Evolutionary conservation across 2,113 vertebrate genomes (phyloP).

Genomic region (Sylvia atricapilla): DNA sequence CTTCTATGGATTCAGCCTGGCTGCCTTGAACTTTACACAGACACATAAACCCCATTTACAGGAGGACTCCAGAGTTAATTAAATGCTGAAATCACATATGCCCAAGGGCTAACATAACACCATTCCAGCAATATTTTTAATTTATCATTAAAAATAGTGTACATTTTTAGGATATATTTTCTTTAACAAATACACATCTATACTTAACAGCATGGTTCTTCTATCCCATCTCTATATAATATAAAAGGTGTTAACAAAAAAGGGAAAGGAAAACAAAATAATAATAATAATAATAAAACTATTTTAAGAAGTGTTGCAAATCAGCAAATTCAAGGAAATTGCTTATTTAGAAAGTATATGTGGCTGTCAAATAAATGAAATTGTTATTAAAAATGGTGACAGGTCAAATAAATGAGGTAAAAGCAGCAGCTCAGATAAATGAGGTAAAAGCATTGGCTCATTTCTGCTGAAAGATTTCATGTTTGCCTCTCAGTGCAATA

Average conservation of each 20-base stretch:
- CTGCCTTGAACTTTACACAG: slow-evolving; percentile 67
- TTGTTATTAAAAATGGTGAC: slow-evolving; percentile 12
- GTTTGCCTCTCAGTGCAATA: neutral
- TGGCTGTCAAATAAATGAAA: slow-evolving; percentile 9
- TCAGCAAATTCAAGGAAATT: slow-evolving; percentile 48
- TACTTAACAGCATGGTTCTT: neutral
- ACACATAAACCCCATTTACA: slow-evolving; percentile 38
- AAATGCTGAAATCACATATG: slow-evolving; percentile 59
- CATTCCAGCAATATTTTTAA: slow-evolving; percentile 46
- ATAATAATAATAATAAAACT: neutral
- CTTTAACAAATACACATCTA: neutral
- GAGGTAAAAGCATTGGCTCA: neutral
- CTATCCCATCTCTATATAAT: neutral
- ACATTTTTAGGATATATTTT: slow-evolving; percentile 7
- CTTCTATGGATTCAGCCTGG: slow-evolving; percentile 37
- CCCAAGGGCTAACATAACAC: slow-evolving; percentile 32
- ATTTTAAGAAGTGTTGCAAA: neutral
- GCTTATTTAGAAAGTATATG: neutral
- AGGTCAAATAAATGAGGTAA: neutral
- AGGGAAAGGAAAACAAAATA: neutral
- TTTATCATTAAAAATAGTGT: slow-evolving; percentile 44
- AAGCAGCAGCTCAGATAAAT: slow-evolving; percentile 1
- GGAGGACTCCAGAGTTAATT: slow-evolving; percentile 71
- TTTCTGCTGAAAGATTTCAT: neutral
- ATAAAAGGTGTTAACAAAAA: neutral